Conservation (phyloP, 2,888 invertebrate species). For the Volucella inanis region DNA sequence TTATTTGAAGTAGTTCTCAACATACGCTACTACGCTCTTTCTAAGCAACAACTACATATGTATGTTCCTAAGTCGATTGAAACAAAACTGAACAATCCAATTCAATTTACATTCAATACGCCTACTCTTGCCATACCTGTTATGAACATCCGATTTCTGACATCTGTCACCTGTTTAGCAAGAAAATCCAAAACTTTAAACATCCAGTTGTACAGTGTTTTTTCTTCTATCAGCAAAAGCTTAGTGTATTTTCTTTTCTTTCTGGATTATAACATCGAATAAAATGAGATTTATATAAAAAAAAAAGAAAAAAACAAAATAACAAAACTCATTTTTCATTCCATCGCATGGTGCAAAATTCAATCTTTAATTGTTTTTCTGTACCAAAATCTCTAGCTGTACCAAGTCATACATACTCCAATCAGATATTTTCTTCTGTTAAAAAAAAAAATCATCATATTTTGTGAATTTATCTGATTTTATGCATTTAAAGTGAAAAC, state of each 20-base stretch:
- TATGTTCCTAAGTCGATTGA: background rate
- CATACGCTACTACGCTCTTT: too few species aligned
- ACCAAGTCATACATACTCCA: background rate
- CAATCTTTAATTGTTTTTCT: slow-evolving; percentile 32
- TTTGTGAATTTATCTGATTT: slow-evolving; percentile 16
- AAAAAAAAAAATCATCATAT: slow-evolving; percentile 11
- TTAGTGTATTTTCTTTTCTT: slow-evolving; percentile 46
- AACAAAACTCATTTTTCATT: slow-evolving; percentile 21
- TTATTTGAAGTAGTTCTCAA: too few species aligned
- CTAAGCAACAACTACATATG: too few species aligned
- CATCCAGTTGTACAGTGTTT: slow-evolving; percentile 51
- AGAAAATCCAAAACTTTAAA: slow-evolving; percentile 48
- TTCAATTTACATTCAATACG: background rate
- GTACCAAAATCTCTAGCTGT: slow-evolving; percentile 2
- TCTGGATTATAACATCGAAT: slow-evolving; percentile 1
- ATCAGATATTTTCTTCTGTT: slow-evolving; percentile 41
- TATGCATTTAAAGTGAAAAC: slow-evolving; percentile 6
- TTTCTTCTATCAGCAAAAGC: slow-evolving; percentile 54
- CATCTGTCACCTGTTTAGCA: slow-evolving; percentile 47
- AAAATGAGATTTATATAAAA: slow-evolving; percentile 42
- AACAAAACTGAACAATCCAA: background rate
- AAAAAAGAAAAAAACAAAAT: slow-evolving; percentile 9
- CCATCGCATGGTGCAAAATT: slow-evolving; percentile 53
- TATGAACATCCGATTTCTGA: slow-evolving; percentile 44
- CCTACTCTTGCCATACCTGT: slow-evolving; percentile 43